phyloP scores from a whole-genome alignment of 2,888 invertebrate species.

The Notodonta dromedarius region DNA sequence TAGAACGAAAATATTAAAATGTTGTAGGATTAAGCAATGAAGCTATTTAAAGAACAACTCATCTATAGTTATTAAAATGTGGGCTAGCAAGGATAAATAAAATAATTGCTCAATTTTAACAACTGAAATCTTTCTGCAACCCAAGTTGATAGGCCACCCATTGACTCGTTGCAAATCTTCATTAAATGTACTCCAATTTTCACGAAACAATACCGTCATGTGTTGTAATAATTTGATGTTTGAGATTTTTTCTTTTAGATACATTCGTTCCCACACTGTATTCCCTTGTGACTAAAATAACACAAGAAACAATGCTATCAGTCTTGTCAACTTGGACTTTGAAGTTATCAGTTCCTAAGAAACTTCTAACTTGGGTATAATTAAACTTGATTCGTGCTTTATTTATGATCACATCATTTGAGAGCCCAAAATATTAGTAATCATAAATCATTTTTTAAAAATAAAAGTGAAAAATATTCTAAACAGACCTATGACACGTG shows the following conservation, averaged over 20 bases:
- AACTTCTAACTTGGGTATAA: background rate
- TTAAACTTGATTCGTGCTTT: no score
- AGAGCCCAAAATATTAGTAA: no score
- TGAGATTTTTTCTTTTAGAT: conserved; percentile 70
- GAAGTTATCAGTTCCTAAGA: background rate
- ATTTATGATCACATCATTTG: no score
- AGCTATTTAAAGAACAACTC: no score
- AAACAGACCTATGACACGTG: background rate
- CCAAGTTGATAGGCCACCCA: conserved; percentile 15
- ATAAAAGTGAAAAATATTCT: no score
- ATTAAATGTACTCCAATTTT: conserved; percentile 51
- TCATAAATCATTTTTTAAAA: no score
- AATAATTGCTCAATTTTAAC: background rate
- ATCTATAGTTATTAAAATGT: no score
- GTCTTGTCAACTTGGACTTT: conserved; percentile 38
- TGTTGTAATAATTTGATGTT: conserved; percentile 64
- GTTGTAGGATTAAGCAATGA: no score
- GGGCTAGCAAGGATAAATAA: background rate
- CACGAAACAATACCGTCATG: conserved; percentile 60
- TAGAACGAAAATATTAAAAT: no score
- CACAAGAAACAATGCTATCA: conserved; percentile 65
- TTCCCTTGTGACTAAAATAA: conserved; percentile 73
- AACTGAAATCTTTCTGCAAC: conserved; percentile 4
- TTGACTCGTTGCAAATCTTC: conserved; percentile 32
- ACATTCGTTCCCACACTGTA: conserved; percentile 65